These are phyloP conservation scores for Nannoperca australis DNA, from an alignment of 2,797 vertebrate species.

Conservation along the genomic window DNA sequence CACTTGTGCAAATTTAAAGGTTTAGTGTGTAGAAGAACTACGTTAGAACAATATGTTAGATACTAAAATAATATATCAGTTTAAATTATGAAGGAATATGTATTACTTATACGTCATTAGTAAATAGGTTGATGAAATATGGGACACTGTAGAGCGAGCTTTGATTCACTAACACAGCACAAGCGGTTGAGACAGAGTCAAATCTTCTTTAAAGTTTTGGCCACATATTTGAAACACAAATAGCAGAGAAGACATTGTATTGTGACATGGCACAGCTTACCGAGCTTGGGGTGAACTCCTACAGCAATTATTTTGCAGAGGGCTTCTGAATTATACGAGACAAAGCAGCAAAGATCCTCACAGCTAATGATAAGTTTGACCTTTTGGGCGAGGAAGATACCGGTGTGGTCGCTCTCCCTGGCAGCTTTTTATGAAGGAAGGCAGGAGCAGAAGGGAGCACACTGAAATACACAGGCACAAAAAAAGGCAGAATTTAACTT, in stretches of 20 bases:
- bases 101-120: not conserved
- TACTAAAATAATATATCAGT: not conserved
- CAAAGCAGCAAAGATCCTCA: slow-evolving; percentile 44
- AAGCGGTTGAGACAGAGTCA: not conserved
- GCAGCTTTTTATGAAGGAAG: slow-evolving; percentile 26
- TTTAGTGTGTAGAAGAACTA: not conserved
- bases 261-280: slow-evolving; percentile 4
- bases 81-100: not conserved
- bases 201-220: not conserved
- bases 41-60: not conserved
- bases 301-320: slow-evolving; percentile 47
- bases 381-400: slow-evolving; percentile 51
- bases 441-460: slow-evolving; percentile 30
- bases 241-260: slow-evolving; percentile 15
- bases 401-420: slow-evolving; percentile 8
- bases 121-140: not conserved
- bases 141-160: not conserved
- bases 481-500: slow-evolving; percentile 28
- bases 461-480: slow-evolving; percentile 14
- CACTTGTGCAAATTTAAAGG: not conserved
- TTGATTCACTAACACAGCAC: not conserved
- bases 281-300: slow-evolving; percentile 27
- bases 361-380: slow-evolving; percentile 68
- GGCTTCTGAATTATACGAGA: slow-evolving; percentile 49
- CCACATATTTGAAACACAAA: slow-evolving; percentile 10